Evolutionary conservation across 2,797 vertebrate species (phyloP), one percentile per base, ranked within the genome.

Genomic region (Acrossocheilus fasciatus): DNA sequence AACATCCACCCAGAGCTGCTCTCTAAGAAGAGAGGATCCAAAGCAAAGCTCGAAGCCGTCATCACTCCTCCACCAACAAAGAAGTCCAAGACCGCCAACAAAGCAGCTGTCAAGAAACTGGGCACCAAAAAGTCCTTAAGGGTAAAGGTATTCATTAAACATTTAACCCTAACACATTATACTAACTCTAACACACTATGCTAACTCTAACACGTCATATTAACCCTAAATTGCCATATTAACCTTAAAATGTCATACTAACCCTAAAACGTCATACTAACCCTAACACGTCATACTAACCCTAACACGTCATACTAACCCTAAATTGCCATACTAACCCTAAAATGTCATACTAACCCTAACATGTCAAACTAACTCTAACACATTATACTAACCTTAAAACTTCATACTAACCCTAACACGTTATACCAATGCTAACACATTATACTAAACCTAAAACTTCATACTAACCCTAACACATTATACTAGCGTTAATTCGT

Each of bases 1-100:
- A 99, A 99, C 93, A 99, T 99, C 91, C 98, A 99, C 59, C 98
- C 98, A 9, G 97, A 99, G 93, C 94, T 99, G 85, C 88, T 99
- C 92, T 97, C 98, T 7, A 99, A 99, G 96, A 99, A 99, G 92
- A 93, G 97, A 12, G 97, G 98, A 52, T 96, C 96, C 64, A 98
- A 97, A 95, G 97, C 97, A 86, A 99, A 99, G 92, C 94, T 98
- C 92, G 98, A 99, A 95, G 97, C 96, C 11, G 97, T 97, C 12
- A 96, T 98, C 89, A 96, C 97, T 8, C 96, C 97, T 3, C 96
- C 98, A 3, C 97, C 97, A 0, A 96, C 97, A 90, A 99, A 98
- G 93, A 99, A 97, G 91, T 94, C 96, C 91, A 99, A 99, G 91
- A 6, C 94, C 74, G 93, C 95, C 90, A 99, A 99, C 94, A 99